phyloP scores from a whole-genome alignment of 2,113 vertebrate species.

The Mus pahari region DNA sequence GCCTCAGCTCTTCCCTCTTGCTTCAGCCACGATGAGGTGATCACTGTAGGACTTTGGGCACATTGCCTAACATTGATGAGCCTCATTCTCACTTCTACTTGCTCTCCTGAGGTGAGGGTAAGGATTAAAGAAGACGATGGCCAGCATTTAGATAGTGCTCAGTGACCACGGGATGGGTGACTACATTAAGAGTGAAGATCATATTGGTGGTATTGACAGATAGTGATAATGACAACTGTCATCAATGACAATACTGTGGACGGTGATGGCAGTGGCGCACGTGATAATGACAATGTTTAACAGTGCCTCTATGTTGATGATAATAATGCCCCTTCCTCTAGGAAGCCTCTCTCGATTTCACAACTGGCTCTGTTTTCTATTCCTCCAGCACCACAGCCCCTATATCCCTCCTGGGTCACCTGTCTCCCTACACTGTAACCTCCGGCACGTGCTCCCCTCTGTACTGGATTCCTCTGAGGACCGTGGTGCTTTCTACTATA shows the following conservation, averaged over 20 bases:
- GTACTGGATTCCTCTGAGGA: background rate
- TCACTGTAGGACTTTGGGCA: background rate
- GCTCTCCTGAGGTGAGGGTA: background rate
- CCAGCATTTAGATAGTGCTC: background rate
- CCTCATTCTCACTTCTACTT: background rate
- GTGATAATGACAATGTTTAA: background rate
- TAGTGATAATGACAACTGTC: too few relatives aligned
- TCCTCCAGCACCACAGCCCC: background rate
- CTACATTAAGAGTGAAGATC: too few relatives aligned
- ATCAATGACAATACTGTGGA: background rate
- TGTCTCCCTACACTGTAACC: background rate
- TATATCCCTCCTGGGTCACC: background rate
- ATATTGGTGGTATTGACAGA: too few relatives aligned
- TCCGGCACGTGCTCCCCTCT: background rate
- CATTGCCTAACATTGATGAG: background rate
- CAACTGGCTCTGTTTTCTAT: background rate
- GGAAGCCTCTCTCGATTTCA: background rate
- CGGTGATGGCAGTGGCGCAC: background rate
- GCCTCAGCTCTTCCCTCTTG: background rate
- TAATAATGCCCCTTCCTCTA: background rate
- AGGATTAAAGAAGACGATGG: background rate
- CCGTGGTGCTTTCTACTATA: background rate
- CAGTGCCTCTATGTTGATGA: background rate
- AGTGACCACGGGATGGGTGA: too few relatives aligned
- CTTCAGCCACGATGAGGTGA: background rate